Percentiles rank a stretch among this genome's conserved stretches.
Conservation (phyloP, 2,888 invertebrate genomes). For the Orgyia antiqua region DNA sequence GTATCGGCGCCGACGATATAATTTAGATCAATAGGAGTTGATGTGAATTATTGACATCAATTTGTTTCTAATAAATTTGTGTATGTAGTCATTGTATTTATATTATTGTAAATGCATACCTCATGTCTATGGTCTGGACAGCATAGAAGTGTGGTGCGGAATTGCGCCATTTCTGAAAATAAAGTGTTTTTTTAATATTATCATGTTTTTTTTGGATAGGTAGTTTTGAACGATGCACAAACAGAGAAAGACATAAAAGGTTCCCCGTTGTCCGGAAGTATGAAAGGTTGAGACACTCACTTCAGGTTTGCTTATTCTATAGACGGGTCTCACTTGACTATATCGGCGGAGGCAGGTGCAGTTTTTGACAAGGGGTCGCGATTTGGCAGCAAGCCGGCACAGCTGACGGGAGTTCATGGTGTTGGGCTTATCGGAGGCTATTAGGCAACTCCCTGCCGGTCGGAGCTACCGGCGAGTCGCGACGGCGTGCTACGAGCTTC, state of each 20-base stretch:
- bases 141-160: constrained; percentile 69
- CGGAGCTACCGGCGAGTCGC: constrained; percentile 22
- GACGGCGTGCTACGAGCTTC: constrained; percentile 42
- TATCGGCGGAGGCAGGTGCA: constrained; percentile 52
- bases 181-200: constrained; percentile 6
- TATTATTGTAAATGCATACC: constrained; percentile 42
- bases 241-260: constrained; percentile 9
- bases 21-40: constrained; percentile 66
- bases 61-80: constrained; percentile 47
- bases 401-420: constrained; percentile 63
- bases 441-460: constrained; percentile 18
- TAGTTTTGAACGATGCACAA: constrained; percentile 1
- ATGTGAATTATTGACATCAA: constrained; percentile 54
- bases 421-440: constrained; percentile 18
- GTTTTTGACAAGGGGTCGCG: constrained; percentile 34
- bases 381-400: constrained; percentile 42
- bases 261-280: constrained; percentile 11
- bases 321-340: constrained; percentile 71
- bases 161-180: constrained; percentile 73
- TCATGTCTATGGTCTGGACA: constrained; percentile 63
- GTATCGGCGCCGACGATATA: constrained; percentile 51
- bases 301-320: constrained; percentile 56
- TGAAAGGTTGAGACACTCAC: constrained; percentile 55
- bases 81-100: constrained; percentile 21
- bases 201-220: neutral